Evolutionary conservation across 2,797 vertebrate species (phyloP), one percentile per base, ranked within the genome.

Genomic region (Orestias chungarensis): DNA sequence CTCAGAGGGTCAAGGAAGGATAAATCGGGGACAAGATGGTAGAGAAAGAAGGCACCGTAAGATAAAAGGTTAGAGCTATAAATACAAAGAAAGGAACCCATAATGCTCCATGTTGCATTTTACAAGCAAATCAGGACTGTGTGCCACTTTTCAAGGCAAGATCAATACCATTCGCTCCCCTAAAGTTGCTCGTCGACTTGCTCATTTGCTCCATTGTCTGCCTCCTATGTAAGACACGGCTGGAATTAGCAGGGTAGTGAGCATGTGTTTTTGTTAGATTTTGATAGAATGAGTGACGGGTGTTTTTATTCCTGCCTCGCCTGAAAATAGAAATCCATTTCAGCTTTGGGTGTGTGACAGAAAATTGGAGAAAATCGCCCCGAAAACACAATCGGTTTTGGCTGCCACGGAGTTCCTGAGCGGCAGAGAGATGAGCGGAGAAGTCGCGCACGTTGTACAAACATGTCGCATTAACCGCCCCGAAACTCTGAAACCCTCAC

Each of bases 341-440:
- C 0, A 27, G 75, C 75, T 76, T 75, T 57, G 75, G 81, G 85
- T 69, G 82, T 68, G 57, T 75, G 76, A 61, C 67, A 71, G 76
- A 82, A 82, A 86, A 86, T 80, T 83, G 83, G 76, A 73, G 78
- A 77, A 78, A 83, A 86, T 86, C 33, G 29, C 78, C 85, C 64
- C 72, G 55, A 68, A 82, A 83, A 75, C 68, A 27, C 79, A 82
- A 86, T 88, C 78, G 76, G 76, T 75, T 89, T 86, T 78, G 76
- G 76, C 81, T 73, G 59, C 12, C 6, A 47, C 11, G 68, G 43
- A 3, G 10, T 66, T 69, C 44, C 73, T 64, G 66, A 65, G 68
- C 62, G 35, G 46, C 55, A 44, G 71, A 55, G 71, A 55, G 74
- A 78, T 61, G 76, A 79, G 68, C 76, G 40, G 5, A 67, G 73